Conservation (phyloP, 1,140 invertebrate species). For the Potamilus streckersoni region DNA sequence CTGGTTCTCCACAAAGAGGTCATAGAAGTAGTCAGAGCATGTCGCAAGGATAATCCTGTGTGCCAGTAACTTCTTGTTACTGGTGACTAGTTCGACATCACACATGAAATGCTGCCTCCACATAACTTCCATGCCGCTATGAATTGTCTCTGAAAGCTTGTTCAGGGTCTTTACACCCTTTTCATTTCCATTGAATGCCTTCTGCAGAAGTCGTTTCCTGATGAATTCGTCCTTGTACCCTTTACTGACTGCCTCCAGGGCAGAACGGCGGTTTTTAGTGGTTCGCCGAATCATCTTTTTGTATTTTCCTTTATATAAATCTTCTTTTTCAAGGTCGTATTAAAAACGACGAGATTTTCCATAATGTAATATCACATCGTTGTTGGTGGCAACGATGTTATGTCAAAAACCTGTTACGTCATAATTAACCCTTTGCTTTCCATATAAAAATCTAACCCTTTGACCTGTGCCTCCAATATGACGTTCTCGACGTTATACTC, state of each 20-base stretch:
- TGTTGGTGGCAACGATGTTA: too few relatives aligned
- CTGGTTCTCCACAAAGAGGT: constrained; percentile 35
- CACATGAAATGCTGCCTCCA: constrained; percentile 48
- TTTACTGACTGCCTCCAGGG: neutral
- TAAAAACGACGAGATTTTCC: too few relatives aligned
- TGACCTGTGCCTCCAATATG: too few relatives aligned
- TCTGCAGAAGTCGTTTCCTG: constrained; percentile 13
- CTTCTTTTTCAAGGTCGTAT: too few relatives aligned
- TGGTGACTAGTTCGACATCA: constrained; percentile 36
- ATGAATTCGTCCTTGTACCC: constrained; percentile 21
- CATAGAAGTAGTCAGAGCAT: constrained; percentile 51
- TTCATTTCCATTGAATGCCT: constrained; percentile 25
- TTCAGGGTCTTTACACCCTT: constrained; percentile 30
- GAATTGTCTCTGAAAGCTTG: constrained; percentile 37
- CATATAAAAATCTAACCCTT: too few relatives aligned
- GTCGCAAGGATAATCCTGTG: constrained; percentile 43
- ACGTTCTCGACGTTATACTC: too few relatives aligned
- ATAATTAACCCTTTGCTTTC: too few relatives aligned
- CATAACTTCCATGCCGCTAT: constrained; percentile 43
- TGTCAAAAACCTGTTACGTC: too few relatives aligned
- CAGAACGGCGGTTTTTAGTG: too few relatives aligned
- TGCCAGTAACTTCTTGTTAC: constrained; percentile 31
- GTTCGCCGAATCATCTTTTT: too few relatives aligned
- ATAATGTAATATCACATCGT: too few relatives aligned
- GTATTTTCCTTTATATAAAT: too few relatives aligned